phyloP scores from a whole-genome alignment of 2,888 invertebrate genomes.

The Eupithecia inturbata region DNA sequence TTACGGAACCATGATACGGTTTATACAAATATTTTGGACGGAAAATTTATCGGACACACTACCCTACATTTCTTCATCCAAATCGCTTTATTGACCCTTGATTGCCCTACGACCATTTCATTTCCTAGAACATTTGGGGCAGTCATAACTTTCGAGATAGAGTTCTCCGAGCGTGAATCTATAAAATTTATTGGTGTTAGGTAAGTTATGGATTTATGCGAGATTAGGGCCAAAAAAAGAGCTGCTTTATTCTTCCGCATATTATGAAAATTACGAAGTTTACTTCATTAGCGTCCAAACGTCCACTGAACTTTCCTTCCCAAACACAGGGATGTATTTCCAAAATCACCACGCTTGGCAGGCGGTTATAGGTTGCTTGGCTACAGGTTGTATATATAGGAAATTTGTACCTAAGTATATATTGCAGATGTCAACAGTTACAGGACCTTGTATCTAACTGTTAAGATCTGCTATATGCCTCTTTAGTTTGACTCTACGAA shows the following conservation, averaged over 20 bases:
- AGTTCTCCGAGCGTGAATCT: background rate
- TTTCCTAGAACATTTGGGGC: background rate
- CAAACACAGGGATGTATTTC: too few relatives aligned
- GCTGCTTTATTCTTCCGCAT: background rate
- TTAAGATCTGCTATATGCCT: too few relatives aligned
- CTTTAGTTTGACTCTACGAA: too few relatives aligned
- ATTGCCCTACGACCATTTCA: constrained; percentile 1
- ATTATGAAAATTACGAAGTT: too few relatives aligned
- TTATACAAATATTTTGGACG: background rate
- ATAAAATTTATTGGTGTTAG: background rate
- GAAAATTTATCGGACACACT: background rate
- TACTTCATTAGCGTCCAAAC: too few relatives aligned
- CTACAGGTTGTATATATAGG: too few relatives aligned
- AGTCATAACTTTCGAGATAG: background rate
- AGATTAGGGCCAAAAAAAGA: background rate
- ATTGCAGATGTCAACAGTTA: too few relatives aligned
- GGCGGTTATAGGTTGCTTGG: too few relatives aligned
- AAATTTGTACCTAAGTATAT: too few relatives aligned
- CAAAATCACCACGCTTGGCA: too few relatives aligned
- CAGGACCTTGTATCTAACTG: too few relatives aligned
- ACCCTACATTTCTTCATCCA: background rate
- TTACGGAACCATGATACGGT: background rate
- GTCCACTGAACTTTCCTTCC: too few relatives aligned
- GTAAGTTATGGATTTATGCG: background rate
- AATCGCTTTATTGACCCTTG: constrained; percentile 1